Evolutionary conservation across 1,140 invertebrate genomes (phyloP).

Genomic region (Neoseiulus cucumeris): DNA sequence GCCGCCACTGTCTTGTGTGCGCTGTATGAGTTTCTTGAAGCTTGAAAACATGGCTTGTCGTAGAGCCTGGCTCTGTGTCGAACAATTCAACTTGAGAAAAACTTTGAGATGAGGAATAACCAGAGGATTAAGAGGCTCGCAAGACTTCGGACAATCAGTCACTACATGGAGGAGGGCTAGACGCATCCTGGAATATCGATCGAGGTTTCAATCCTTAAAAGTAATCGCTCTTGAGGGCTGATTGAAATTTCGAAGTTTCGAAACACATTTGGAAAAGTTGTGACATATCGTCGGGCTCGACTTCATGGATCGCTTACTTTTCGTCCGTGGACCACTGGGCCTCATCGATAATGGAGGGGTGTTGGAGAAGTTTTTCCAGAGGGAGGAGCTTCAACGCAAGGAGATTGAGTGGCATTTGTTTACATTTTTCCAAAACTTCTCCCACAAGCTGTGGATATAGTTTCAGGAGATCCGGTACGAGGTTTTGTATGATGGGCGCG

Average conservation of each 20-base stretch:
- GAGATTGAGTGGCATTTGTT: not conserved
- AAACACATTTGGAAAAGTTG: too few species aligned
- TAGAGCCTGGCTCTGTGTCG: not conserved
- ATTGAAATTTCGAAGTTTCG: not conserved
- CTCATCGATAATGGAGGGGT: not conserved
- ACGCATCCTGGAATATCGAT: not conserved
- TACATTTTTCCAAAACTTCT: not conserved
- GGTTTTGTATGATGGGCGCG: not conserved
- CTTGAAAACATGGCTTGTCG: not conserved
- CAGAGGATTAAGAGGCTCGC: not conserved
- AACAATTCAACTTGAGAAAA: slow-evolving; percentile 4
- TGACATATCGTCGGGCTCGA: too few species aligned
- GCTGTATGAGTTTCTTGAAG: not conserved
- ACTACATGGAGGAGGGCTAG: not conserved
- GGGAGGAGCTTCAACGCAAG: not conserved
- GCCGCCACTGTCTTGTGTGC: not conserved
- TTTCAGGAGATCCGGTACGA: not conserved
- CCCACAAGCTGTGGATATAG: not conserved
- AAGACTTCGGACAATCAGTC: not conserved
- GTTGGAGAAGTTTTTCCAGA: not conserved
- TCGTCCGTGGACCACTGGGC: slow-evolving; percentile 1
- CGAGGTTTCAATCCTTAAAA: too few species aligned
- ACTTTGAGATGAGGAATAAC: not conserved
- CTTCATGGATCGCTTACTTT: not conserved
- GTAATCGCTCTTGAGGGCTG: not conserved